A percentile compares a stretch with the other conserved stretches of the same genome.
These are phyloP conservation scores for Lepetodrilus schrolli DNA, from an alignment of 2,888 invertebrate genomes.

Conservation along the genomic window DNA sequence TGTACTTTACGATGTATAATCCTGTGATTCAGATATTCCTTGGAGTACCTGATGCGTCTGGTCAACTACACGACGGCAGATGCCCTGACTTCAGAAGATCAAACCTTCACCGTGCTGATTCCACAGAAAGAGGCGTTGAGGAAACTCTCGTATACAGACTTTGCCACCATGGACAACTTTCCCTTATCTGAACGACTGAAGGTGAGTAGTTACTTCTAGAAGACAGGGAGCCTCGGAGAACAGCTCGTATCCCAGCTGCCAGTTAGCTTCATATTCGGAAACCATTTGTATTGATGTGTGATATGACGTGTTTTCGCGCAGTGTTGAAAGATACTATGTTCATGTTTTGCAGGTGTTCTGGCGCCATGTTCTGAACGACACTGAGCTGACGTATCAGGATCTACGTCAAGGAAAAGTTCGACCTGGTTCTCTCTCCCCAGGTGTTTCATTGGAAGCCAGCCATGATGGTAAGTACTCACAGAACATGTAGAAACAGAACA, in stretches of 20 bases:
- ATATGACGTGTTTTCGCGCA: too few species aligned
- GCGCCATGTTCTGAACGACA: slow-evolving; percentile 50
- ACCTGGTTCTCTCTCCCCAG: slow-evolving; percentile 32
- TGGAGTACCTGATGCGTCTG: slow-evolving; percentile 36
- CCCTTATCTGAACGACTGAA: slow-evolving; percentile 23
- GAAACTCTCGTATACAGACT: slow-evolving; percentile 28
- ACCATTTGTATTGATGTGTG: too few species aligned
- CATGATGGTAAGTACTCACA: slow-evolving; percentile 42
- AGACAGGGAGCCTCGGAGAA: too few species aligned
- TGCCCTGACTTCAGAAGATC: slow-evolving; percentile 32
- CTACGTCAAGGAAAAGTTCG: slow-evolving; percentile 36
- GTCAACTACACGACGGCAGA: slow-evolving; percentile 38
- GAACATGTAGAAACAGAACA: too few species aligned
- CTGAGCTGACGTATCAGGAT: slow-evolving; percentile 38
- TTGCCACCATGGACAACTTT: slow-evolving; percentile 34
- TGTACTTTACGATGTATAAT: not conserved
- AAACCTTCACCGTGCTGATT: slow-evolving; percentile 50
- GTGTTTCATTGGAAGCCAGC: slow-evolving; percentile 33
- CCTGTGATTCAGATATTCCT: slow-evolving; percentile 36
- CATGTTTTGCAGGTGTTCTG: slow-evolving; percentile 42
- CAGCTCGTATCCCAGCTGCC: too few species aligned
- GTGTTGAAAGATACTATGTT: too few species aligned
- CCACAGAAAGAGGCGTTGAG: slow-evolving; percentile 43
- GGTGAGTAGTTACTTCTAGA: slow-evolving; percentile 23
- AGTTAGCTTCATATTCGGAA: too few species aligned